phyloP scores from a whole-genome alignment of 2,888 invertebrate genomes.

The Xanthorhoe spadicearia region DNA sequence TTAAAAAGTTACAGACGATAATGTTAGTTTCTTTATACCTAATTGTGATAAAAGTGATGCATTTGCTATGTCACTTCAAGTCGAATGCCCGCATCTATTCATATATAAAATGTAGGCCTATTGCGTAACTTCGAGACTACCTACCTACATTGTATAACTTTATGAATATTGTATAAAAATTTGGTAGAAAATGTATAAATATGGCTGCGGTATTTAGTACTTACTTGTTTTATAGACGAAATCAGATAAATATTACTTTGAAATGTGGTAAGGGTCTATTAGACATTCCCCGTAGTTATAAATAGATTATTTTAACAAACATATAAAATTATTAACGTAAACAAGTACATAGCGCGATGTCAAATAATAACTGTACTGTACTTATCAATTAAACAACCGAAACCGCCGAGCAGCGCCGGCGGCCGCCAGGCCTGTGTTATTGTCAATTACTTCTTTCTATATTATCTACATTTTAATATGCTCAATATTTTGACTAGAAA shows the following conservation, averaged over 20 bases:
- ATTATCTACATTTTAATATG: constrained; percentile 82
- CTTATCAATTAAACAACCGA: constrained; percentile 70
- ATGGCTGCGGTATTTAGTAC: constrained; percentile 49
- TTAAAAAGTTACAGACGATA: constrained; percentile 50
- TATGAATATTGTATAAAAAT: constrained; percentile 52
- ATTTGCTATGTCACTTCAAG: constrained; percentile 42
- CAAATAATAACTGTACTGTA: constrained; percentile 67
- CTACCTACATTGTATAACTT: constrained; percentile 40
- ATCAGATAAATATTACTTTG: constrained; percentile 38
- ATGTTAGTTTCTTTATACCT: constrained; percentile 53
- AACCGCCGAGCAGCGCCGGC: constrained; percentile 49
- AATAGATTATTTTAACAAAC: constrained; percentile 59
- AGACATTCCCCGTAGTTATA: constrained; percentile 17
- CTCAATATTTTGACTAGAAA: constrained; percentile 85
- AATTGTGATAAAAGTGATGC: constrained; percentile 56
- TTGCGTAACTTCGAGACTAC: constrained; percentile 24
- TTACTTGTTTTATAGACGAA: constrained; percentile 41
- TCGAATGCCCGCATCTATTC: constrained; percentile 45
- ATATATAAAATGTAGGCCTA: constrained; percentile 52
- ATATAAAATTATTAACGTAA: constrained; percentile 68
- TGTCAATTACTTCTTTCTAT: constrained; percentile 82
- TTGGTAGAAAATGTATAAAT: constrained; percentile 67
- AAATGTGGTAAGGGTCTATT: constrained; percentile 28
- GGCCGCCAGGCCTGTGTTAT: constrained; percentile 79
- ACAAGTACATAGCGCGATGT: constrained; percentile 59